Conservation (phyloP, 2,797 vertebrate species). For the Leptodactylus fallax region DNA sequence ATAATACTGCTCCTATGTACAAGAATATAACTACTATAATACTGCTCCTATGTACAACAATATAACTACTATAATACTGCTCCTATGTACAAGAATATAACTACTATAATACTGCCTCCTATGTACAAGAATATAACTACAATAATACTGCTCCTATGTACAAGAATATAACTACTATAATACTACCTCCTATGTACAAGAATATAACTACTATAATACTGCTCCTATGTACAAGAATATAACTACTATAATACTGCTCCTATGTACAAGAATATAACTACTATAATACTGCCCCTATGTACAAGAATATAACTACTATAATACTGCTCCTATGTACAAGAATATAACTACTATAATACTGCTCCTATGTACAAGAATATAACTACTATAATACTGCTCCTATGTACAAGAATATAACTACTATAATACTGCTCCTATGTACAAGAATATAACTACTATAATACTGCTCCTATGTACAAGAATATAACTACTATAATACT, state of each 20-base stretch:
- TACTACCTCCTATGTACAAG: neutral
- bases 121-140: too few relatives aligned
- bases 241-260: neutral
- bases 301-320: slow-evolving; percentile 11
- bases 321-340: neutral
- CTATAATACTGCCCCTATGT: neutral
- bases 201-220: slow-evolving; percentile 8
- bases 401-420: too few relatives aligned
- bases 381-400: neutral
- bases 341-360: slow-evolving; percentile 14
- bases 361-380: slow-evolving; percentile 3
- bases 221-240: neutral
- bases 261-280: slow-evolving; percentile 1
- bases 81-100: too few relatives aligned
- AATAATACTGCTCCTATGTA: neutral
- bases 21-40: too few relatives aligned
- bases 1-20: too few relatives aligned
- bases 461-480: slow-evolving; percentile 8
- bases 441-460: slow-evolving; percentile 15
- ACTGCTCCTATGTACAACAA: too few relatives aligned
- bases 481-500: slow-evolving; percentile 15
- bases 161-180: slow-evolving; percentile 17
- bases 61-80: too few relatives aligned
- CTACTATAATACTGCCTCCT: too few relatives aligned
- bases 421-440: slow-evolving; percentile 1